These are phyloP conservation scores for Gymnoscopelus microlampas DNA, from an alignment of 2,797 vertebrate species.

Conservation along the genomic window DNA sequence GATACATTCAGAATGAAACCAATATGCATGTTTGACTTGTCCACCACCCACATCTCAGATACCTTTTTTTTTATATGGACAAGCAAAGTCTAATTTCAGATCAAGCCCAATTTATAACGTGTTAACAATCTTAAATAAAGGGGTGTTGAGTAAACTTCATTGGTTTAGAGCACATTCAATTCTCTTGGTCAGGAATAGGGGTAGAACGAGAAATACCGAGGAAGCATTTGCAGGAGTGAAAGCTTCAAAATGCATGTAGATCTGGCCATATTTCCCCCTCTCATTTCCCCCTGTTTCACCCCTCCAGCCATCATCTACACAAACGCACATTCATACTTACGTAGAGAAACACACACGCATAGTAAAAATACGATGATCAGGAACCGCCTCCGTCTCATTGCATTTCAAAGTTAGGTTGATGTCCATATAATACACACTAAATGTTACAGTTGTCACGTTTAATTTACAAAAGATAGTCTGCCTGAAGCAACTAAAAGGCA, in stretches of 20 bases:
- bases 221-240: constrained; percentile 58
- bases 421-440: constrained; percentile 80
- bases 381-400: constrained; percentile 50
- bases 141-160: constrained; percentile 43
- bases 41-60: background rate
- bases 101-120: constrained; percentile 24
- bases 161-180: constrained; percentile 57
- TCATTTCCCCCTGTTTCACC: constrained; percentile 40
- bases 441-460: constrained; percentile 82
- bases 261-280: constrained; percentile 39
- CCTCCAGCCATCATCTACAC: constrained; percentile 34
- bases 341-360: constrained; percentile 70
- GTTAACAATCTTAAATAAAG: constrained; percentile 26
- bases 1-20: constrained; percentile 5
- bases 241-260: constrained; percentile 48
- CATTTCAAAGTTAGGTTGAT: constrained; percentile 72
- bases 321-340: constrained; percentile 58
- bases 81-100: background rate
- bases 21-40: background rate
- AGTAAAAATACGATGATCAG: constrained; percentile 73
- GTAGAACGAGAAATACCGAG: constrained; percentile 35
- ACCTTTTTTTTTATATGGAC: background rate
- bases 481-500: constrained; percentile 74
- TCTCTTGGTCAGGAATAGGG: constrained; percentile 33
- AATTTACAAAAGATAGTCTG: constrained; percentile 82